A percentile compares a stretch with the other conserved stretches of the same genome.
phyloP scores from a whole-genome alignment of 2,888 invertebrate species.

The Coenonympha arcania region DNA sequence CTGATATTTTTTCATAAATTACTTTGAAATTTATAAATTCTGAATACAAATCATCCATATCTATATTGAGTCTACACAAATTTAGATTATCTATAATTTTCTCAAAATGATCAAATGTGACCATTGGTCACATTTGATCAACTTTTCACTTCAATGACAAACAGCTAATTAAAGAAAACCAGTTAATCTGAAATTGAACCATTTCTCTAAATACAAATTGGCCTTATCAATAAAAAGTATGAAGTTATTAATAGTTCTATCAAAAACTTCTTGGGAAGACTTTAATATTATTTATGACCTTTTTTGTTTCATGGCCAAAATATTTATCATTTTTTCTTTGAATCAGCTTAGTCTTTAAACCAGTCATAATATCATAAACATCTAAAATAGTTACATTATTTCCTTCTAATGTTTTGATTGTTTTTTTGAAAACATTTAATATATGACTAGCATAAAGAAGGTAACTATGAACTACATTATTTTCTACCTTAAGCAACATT shows the following conservation, averaged over 20 bases:
- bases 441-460: slow-evolving; percentile 2
- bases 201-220: neutral
- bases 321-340: neutral
- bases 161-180: slow-evolving; percentile 1
- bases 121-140: too few relatives aligned
- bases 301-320: neutral
- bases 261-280: neutral
- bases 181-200: slow-evolving; percentile 4
- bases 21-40: too few relatives aligned
- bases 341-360: neutral
- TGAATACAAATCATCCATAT: too few relatives aligned
- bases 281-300: neutral
- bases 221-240: neutral
- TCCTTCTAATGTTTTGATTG: slow-evolving; percentile 5
- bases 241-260: neutral
- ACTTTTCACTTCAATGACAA: neutral
- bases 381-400: neutral
- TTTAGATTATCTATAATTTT: neutral
- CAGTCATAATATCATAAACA: neutral
- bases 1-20: neutral
- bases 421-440: slow-evolving; percentile 4
- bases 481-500: neutral
- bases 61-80: neutral
- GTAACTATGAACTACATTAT: slow-evolving; percentile 5
- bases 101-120: neutral